Evolutionary conservation across 2,888 invertebrate species (phyloP), one percentile per base, ranked within the genome.

Genomic region (Troilus luridus): DNA sequence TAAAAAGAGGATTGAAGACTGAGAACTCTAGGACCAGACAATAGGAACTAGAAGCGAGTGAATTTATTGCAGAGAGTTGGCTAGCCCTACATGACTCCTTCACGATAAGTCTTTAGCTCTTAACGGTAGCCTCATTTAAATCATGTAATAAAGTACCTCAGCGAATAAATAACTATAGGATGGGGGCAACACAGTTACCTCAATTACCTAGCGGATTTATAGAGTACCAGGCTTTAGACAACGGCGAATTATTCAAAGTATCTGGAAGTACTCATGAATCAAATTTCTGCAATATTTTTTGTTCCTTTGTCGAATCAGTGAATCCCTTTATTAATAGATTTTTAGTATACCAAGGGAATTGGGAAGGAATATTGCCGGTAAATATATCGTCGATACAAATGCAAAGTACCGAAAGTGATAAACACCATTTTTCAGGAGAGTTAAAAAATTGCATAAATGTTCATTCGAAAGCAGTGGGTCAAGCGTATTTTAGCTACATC

Each of bases 101-200:
- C 27, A 9, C 12, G 27, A 77, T 77, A 77, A 77, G 27, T 72
- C 72, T 12, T 67, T 41, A 27, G 27, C 27, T 17, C 41, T 77
- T 41, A 8, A 17, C 72, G 41, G 41, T 77, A 77, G 72, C 72
- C 72, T 77, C 72, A 72, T 72, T 72, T 72, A 72, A 72, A 72
- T 72, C 72, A 77, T 77, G 72, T 77, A 77, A 77, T 41, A 77
- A 77, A 77, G 72, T 77, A 77, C 27, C 14, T 17, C 17, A 77
- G 41, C 72, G 41, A 77, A 77, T 77, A 72, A 72, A 72, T 72
- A 27, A 72, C 72, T 41, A 17, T 27, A 17, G 27, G n/a, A 27
- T 72, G 17, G 7, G 41, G 72, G 72, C 72, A 24, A 67, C 24
- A 41, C 41, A 41, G 72, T 77, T 77, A 77, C 72, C 72, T 77